Evolutionary conservation across 2,113 vertebrate species (phyloP), one percentile per base, ranked within the genome.

Genomic region (Paradoxurus hermaphroditus): DNA sequence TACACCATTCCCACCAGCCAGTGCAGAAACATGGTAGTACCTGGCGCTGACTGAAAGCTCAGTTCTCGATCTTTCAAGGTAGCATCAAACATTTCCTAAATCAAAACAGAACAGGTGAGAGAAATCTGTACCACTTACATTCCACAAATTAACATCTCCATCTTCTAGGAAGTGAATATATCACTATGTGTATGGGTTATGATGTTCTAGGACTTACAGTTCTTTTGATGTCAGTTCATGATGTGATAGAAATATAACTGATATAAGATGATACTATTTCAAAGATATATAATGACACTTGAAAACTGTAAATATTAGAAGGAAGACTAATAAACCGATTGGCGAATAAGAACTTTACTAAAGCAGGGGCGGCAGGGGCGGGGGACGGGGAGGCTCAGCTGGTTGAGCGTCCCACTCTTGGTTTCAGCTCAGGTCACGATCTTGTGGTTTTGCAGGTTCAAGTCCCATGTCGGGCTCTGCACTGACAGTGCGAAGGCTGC

Each of bases 1-100:
- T 99, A 99, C 41, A 99, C 99, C 99, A 99, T 99, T 81, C 99
- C 99, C 29, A 99, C 99, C 36, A 99, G 98, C 99, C 99, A 99
- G 86, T 99, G 99, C 92, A 99, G 99, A 97, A 99, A 99, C 99
- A 99, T 99, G 53, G 99, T 99, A 11, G 99, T 99, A 13, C 99
- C 99, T 5, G 99, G 99, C 4, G 99, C 99, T 0, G 99, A 99
- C 94, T 99, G 99, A 97, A 99, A 99, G 97, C 99, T 99, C 98
- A 99, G 95, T 91, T 99, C 99, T 97, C 99, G 97, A 73, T 99
- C 99, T 95, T 99, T 99, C 79, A 99, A 98, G 70, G 99, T 99
- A 11, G 99, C 99, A 63, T 99, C 99, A 97, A 99, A 99, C 99
- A 99, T 99, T 98, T 99, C 99, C 99, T 99, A 93, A 97, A 62